These are phyloP conservation scores for Chelonia mydas DNA, from an alignment of 2,797 vertebrate genomes.

Conservation along the genomic window DNA sequence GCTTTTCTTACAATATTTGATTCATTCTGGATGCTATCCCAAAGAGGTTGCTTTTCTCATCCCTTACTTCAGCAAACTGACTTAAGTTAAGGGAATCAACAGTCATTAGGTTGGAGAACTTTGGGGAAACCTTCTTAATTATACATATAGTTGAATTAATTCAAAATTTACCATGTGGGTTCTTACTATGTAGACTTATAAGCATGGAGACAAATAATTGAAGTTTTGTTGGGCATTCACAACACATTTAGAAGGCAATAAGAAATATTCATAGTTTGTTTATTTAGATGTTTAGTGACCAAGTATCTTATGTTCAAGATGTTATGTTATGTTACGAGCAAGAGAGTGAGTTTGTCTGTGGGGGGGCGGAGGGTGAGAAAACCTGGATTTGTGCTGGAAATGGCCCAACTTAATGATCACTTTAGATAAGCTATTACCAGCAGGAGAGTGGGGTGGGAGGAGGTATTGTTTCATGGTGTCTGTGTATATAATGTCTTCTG, in stretches of 20 bases:
- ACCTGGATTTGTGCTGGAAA: too few relatives aligned
- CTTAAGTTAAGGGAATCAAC: conserved; percentile 17
- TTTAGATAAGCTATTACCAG: too few relatives aligned
- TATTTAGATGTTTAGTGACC: neutral
- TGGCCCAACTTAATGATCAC: too few relatives aligned
- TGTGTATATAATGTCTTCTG: too few relatives aligned
- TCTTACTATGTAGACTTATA: conserved; percentile 7
- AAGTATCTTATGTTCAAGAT: neutral
- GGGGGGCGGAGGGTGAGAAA: too few relatives aligned
- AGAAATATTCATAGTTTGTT: neutral
- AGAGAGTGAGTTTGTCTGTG: too few relatives aligned
- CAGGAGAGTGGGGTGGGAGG: too few relatives aligned
- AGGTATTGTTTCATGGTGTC: too few relatives aligned
- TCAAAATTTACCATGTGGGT: conserved; percentile 16
- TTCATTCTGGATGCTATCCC: neutral
- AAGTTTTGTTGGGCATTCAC: conserved; percentile 11
- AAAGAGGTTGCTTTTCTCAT: neutral
- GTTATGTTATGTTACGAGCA: too few relatives aligned
- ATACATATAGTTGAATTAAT: rapidly evolving
- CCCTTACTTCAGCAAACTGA: neutral
- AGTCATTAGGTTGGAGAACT: neutral
- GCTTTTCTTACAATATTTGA: neutral
- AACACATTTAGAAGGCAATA: conserved; percentile 37
- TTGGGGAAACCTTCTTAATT: neutral
- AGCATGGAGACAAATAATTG: conserved; percentile 12